Evolutionary conservation across 2,888 invertebrate species (phyloP), one percentile per base, ranked within the genome.

Genomic region (Peribatodes rhomboidaria): DNA sequence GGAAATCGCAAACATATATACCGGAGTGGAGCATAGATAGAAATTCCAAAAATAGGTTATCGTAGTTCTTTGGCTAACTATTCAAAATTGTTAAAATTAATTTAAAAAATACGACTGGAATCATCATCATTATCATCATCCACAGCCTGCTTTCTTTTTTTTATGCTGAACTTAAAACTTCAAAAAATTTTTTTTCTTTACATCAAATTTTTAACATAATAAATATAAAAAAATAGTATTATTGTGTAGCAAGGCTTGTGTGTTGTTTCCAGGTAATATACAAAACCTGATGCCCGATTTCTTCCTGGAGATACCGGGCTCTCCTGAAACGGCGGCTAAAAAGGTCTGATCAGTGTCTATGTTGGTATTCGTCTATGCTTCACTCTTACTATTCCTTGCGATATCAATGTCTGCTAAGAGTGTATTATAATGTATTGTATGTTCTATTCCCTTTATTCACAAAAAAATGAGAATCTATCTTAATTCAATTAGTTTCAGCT

Each of bases 281-380:
- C 92, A 94, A 66, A 94, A 95, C 69, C 92, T 98, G 69, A 95
- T 98, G 94, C 94, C 95, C 0, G 99, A 99, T 91, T 98, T 98
- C 92, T 99, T 98, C 93, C 91, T 99, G 88, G 97, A 92, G 53
- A 80, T 80, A 66, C 86, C 82, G 68, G 85, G 75, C 46, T 79
- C 77, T 61, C 75, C 73, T 68, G 75, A 75, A 67, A 67, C 62
- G 68, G 73, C 77, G 52, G 70, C 76, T 53, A 84, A 80, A 79
- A 85, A 89, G 89, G 90, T 90, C 82, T 83, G 85, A 84, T 3
- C 8, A 35, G 18, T 11, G 1, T 27, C 27, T 6, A 27, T 27
- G 27, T 27, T 27, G 27, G 27, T 53, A 20, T 63, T 20, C 27
- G 57, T 58, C 58, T 59, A 64, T 58, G 64, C 41, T 39, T 39